Percentiles rank a stretch among this genome's conserved stretches.
These are phyloP conservation scores for Danio jaintianensis DNA, from an alignment of 2,797 vertebrate genomes.

Conservation along the genomic window DNA sequence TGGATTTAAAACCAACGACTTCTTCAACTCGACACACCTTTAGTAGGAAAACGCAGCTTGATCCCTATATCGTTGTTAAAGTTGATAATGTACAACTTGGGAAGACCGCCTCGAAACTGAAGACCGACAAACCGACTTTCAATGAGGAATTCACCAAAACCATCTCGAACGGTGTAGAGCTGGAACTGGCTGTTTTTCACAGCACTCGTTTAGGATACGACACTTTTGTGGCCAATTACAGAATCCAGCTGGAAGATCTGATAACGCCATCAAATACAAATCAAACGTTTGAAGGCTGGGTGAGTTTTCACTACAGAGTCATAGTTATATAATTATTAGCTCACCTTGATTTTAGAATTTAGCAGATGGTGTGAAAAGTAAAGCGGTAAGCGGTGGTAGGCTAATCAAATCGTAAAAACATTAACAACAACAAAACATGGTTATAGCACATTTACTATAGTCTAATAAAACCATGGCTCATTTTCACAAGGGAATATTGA, in stretches of 20 bases:
- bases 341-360: too few relatives aligned
- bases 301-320: slow-evolving; percentile 76
- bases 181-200: slow-evolving; percentile 93
- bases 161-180: slow-evolving; percentile 83
- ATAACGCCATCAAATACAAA: slow-evolving; percentile 82
- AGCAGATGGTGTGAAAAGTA: too few relatives aligned
- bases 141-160: slow-evolving; percentile 92
- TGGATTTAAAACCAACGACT: slow-evolving; percentile 91
- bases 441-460: too few relatives aligned
- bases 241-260: slow-evolving; percentile 88
- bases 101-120: slow-evolving; percentile 91
- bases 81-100: slow-evolving; percentile 93
- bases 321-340: too few relatives aligned
- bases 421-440: too few relatives aligned
- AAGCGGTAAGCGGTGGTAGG: too few relatives aligned
- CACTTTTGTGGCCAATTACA: slow-evolving; percentile 97
- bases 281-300: slow-evolving; percentile 93
- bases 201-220: slow-evolving; percentile 95
- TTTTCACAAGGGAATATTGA: too few relatives aligned
- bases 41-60: slow-evolving; percentile 85
- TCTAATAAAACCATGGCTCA: too few relatives aligned
- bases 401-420: too few relatives aligned
- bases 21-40: slow-evolving; percentile 89
- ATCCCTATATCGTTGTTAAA: slow-evolving; percentile 94
- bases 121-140: slow-evolving; percentile 90